Conservation (phyloP, 2,113 vertebrate genomes). For the Gallinago media region DNA sequence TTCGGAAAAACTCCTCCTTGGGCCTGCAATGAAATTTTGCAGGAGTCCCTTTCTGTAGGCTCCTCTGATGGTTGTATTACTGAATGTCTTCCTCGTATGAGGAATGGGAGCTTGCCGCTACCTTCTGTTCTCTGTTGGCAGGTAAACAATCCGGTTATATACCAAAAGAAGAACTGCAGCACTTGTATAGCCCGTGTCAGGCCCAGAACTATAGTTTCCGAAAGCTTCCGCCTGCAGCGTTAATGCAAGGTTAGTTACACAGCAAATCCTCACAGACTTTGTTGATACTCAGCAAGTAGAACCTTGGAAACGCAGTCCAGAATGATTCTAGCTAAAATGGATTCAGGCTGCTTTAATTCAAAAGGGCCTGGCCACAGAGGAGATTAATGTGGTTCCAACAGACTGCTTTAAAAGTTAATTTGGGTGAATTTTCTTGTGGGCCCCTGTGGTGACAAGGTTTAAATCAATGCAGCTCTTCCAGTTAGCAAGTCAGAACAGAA, state of each 20-base stretch:
- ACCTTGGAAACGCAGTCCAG: neutral
- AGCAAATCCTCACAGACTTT: neutral
- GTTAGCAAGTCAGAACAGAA: neutral
- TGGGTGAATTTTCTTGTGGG: neutral
- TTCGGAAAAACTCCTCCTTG: slow-evolving; percentile 49
- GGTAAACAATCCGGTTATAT: neutral
- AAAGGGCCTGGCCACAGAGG: neutral
- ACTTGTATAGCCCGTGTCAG: neutral
- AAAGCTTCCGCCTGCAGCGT: neutral
- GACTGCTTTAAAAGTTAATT: neutral
- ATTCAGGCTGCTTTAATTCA: neutral
- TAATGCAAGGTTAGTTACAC: neutral
- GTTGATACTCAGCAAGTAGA: neutral
- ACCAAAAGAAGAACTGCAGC: neutral
- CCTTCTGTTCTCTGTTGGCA: slow-evolving; percentile 23
- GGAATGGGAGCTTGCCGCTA: slow-evolving; percentile 20
- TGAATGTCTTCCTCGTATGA: neutral
- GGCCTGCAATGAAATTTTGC: slow-evolving; percentile 57
- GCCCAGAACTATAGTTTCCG: neutral
- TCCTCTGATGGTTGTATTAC: slow-evolving; percentile 20
- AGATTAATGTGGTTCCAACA: neutral
- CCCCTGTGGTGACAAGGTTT: neutral
- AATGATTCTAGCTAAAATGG: neutral
- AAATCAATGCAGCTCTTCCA: neutral
- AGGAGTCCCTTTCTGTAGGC: slow-evolving; percentile 19